These are phyloP conservation scores for Galeopterus variegatus DNA, from an alignment of 2,113 vertebrate genomes.

Conservation along the genomic window DNA sequence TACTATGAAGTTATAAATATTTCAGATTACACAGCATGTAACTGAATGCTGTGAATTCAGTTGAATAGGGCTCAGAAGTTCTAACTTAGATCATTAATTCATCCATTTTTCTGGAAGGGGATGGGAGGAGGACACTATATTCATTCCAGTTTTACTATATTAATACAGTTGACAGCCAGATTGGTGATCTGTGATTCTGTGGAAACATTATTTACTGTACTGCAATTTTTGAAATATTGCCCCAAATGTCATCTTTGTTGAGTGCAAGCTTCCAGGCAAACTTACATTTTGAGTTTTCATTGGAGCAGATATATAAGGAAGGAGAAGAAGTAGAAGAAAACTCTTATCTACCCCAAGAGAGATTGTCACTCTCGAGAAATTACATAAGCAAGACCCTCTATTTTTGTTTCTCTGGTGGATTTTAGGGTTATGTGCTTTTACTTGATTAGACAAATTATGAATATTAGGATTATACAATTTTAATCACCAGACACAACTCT, in stretches of 20 bases:
- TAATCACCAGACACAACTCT: conserved; percentile 12
- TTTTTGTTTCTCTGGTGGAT: not conserved
- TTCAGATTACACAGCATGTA: conserved; percentile 39
- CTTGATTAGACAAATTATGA: not conserved
- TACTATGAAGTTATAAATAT: conserved; percentile 45
- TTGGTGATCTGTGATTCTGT: not conserved
- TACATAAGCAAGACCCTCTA: not conserved
- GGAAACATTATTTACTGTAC: not conserved
- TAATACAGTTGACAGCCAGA: not conserved
- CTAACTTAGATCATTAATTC: conserved; percentile 24
- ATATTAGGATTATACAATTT: conserved; percentile 36
- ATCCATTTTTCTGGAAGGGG: not conserved
- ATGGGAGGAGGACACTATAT: not conserved
- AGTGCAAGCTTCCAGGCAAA: conserved; percentile 7
- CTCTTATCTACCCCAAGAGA: not conserved
- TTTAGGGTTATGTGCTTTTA: not conserved
- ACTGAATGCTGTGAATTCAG: not conserved
- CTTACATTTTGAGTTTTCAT: conserved; percentile 33
- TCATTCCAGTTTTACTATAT: conserved; percentile 19
- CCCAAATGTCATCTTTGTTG: not conserved
- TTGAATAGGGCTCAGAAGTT: not conserved
- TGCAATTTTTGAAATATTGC: conserved; percentile 53
- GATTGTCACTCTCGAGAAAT: conserved; percentile 30
- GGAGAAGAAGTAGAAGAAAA: not conserved
- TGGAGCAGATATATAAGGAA: not conserved